Percentiles rank a stretch among this genome's conserved stretches.
Evolutionary conservation across 1,140 invertebrate genomes (phyloP).

Genomic region (Sycophila sp.): DNA sequence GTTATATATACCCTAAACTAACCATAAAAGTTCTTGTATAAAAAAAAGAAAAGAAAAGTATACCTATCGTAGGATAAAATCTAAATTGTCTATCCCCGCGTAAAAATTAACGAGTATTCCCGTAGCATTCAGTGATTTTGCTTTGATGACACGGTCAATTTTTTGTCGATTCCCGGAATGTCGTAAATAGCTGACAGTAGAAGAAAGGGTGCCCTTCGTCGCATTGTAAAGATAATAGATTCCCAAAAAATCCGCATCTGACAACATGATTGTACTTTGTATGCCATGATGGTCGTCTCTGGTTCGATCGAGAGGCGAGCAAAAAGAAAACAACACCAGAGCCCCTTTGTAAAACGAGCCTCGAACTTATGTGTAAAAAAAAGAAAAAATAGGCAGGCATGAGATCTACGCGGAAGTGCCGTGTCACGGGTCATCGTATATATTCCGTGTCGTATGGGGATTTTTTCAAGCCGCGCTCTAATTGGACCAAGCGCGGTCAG

Average conservation of each 20-base stretch:
- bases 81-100: too few relatives aligned
- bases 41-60: too few relatives aligned
- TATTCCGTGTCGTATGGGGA: background rate
- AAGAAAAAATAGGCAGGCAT: background rate
- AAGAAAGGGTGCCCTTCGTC: background rate
- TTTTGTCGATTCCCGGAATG: slow-evolving; percentile 1
- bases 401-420: slow-evolving; percentile 36
- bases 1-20: too few relatives aligned
- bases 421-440: slow-evolving; percentile 39
- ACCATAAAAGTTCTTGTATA: too few relatives aligned
- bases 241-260: background rate
- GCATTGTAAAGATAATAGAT: slow-evolving; percentile 24
- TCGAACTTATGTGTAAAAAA: background rate
- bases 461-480: slow-evolving; percentile 26
- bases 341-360: background rate
- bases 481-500: slow-evolving; percentile 39
- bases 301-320: background rate
- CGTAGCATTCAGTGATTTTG: too few relatives aligned
- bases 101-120: too few relatives aligned
- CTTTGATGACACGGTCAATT: too few relatives aligned
- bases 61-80: too few relatives aligned
- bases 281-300: background rate
- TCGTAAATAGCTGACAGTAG: background rate
- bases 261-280: background rate
- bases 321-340: background rate